Conservation (phyloP, 2,113 vertebrate species). For the Montifringilla adamsi region DNA sequence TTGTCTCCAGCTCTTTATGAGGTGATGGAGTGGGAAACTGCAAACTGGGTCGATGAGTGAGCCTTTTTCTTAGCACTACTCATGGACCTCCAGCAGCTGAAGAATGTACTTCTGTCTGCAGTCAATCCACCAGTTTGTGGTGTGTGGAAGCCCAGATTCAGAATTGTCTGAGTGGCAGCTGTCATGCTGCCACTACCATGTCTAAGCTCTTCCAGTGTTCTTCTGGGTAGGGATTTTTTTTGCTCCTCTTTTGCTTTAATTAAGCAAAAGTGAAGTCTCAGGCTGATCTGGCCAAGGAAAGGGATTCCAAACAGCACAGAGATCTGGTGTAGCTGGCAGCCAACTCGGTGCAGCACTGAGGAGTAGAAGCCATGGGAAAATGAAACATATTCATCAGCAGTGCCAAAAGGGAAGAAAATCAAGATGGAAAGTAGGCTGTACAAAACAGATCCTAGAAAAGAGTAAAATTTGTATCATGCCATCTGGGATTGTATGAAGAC, state of each 20-base stretch:
- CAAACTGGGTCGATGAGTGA: not conserved
- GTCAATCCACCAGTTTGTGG: not conserved
- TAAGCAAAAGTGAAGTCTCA: not conserved
- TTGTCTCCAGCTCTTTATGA: not conserved
- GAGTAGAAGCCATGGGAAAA: not conserved
- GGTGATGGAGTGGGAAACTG: not conserved
- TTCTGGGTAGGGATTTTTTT: not conserved
- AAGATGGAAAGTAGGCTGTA: not conserved
- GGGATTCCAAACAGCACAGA: not conserved
- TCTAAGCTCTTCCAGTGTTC: not conserved
- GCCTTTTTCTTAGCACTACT: not conserved
- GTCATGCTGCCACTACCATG: not conserved
- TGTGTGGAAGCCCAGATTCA: not conserved
- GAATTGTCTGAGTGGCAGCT: fast-evolving
- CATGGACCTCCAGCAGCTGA: not conserved
- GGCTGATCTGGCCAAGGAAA: not conserved
- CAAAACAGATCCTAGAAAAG: not conserved
- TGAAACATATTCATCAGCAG: not conserved
- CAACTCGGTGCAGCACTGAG: fast-evolving
- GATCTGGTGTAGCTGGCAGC: not conserved
- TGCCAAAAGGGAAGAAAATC: not conserved
- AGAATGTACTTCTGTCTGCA: not conserved
- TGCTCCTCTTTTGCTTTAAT: not conserved
- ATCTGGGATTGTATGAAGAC: not conserved
- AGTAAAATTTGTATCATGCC: not conserved